A percentile compares a stretch with the other conserved stretches of the same genome.
phyloP scores from a whole-genome alignment of 1,140 invertebrate species.

The Philopotamus ludificatus region DNA sequence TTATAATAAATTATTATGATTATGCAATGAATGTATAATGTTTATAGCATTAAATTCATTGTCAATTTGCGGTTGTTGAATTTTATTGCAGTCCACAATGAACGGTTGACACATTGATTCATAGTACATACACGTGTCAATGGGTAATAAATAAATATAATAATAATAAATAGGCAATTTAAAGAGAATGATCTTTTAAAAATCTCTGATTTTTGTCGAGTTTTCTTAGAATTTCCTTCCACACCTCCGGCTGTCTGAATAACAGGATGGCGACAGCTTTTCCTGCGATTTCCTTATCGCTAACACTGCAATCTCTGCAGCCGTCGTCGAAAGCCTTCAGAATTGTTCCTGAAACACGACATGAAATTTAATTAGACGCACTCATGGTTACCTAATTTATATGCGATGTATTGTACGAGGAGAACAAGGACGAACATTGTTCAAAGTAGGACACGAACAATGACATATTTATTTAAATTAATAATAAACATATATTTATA shows the following conservation, averaged over 20 bases:
- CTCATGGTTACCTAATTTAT: too few species aligned
- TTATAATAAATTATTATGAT: too few species aligned
- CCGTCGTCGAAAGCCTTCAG: conserved; percentile 17
- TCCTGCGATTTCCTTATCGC: conserved; percentile 26
- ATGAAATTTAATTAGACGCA: background rate
- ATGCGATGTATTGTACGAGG: background rate
- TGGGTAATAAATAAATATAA: background rate
- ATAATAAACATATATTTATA: background rate
- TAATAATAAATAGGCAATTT: background rate
- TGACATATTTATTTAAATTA: background rate
- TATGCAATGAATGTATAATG: too few species aligned
- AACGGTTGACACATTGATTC: too few species aligned
- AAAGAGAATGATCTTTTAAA: background rate
- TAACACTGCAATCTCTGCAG: conserved; percentile 17
- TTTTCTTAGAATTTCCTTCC: conserved; percentile 23
- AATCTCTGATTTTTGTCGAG: conserved; percentile 9
- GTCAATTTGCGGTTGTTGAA: too few species aligned
- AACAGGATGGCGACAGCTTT: conserved; percentile 22
- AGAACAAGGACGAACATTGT: too few species aligned
- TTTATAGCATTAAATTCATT: too few species aligned
- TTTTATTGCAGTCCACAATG: too few species aligned
- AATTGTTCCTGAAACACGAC: conserved; percentile 26
- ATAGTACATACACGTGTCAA: background rate
- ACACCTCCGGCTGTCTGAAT: conserved; percentile 24
- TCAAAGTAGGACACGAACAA: background rate